Conservation (phyloP, 2,888 invertebrate species). For the Junonia oenone region DNA sequence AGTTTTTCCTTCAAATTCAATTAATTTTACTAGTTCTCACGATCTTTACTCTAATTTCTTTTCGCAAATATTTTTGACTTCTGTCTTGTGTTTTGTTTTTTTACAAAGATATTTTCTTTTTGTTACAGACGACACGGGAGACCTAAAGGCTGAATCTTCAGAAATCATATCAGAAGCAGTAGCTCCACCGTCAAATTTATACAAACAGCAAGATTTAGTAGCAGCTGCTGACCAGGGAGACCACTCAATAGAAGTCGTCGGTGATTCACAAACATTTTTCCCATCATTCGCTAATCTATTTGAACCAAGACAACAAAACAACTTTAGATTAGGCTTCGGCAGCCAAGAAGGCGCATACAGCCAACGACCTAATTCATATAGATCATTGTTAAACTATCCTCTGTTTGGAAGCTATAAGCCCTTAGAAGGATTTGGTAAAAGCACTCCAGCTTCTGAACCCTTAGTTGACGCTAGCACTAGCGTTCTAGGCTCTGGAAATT, state of each 20-base stretch:
- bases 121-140: constrained; percentile 63
- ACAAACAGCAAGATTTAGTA: constrained; percentile 41
- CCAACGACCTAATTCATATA: constrained; percentile 77
- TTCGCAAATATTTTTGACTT: too few species aligned
- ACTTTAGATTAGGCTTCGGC: constrained; percentile 79
- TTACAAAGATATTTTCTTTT: constrained; percentile 19
- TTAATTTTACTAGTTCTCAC: too few species aligned
- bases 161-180: constrained; percentile 69
- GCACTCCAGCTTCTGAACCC: constrained; percentile 55
- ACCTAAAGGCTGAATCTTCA: constrained; percentile 68
- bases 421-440: constrained; percentile 59
- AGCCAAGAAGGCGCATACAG: constrained; percentile 81
- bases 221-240: constrained; percentile 55
- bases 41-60: too few species aligned
- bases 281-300: constrained; percentile 87
- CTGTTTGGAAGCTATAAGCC: constrained; percentile 62
- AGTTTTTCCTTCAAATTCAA: not conserved
- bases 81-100: not conserved
- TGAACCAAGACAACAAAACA: constrained; percentile 73
- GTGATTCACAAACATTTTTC: constrained; percentile 85
- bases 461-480: constrained; percentile 78
- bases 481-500: constrained; percentile 90
- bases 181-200: constrained; percentile 53
- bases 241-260: constrained; percentile 77
- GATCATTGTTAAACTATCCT: constrained; percentile 67